Base-by-base conservation (phyloP, 2,888 invertebrate genomes). In the Priocnemis perturbator region DNA sequence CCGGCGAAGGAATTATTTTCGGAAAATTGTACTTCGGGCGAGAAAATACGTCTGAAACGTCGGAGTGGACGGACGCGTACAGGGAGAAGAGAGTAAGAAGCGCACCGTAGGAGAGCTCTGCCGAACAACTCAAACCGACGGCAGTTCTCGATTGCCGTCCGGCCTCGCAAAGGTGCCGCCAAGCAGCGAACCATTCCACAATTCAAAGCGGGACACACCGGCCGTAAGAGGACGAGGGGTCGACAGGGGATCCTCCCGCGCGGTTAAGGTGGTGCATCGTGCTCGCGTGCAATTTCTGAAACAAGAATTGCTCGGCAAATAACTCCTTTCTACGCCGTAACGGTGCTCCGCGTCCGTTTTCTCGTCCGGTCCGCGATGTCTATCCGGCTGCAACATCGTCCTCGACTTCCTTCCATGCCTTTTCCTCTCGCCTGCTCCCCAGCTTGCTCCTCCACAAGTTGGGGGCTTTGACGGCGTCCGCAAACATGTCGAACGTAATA, bases 231-330 rank as follows among this genome's bases (percentile, higher is more conserved):
- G 37, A 3, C 30, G 60, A 11, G 23, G 30, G 11, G 26, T 11
- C 56, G 50, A 26, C 7, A 30, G 37, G 64, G 44, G 14, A 37
- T 9, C 55, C 55, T 55, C 55, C 26, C 15, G 19, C 57, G 11
- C 5, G 30, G 30, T 26, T 44, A 20, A 53, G 37, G 23, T 26
- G 26, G 23, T 14, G 55, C 26, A 55, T 48, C 44, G 26, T 50
- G 44, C 48, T 17, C 60, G 60, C 17, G 60, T 30, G 57, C 63
- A 30, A 73, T 73, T 62, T 53, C 57, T 47, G 60, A 67, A 64
- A 69, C 74, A 58, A 56, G 59, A 67, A 53, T 73, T 53, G 60
- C 44, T 59, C 44, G n/a, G 61, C 59, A 71, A 75, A 74, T 67
- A 68, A 73, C 67, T 66, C 67, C 58, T 52, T 59, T 56, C 9